A percentile compares a stretch with the other conserved stretches of the same genome.
phyloP scores from a whole-genome alignment of 2,113 vertebrate species.

The Sapajus apella region DNA sequence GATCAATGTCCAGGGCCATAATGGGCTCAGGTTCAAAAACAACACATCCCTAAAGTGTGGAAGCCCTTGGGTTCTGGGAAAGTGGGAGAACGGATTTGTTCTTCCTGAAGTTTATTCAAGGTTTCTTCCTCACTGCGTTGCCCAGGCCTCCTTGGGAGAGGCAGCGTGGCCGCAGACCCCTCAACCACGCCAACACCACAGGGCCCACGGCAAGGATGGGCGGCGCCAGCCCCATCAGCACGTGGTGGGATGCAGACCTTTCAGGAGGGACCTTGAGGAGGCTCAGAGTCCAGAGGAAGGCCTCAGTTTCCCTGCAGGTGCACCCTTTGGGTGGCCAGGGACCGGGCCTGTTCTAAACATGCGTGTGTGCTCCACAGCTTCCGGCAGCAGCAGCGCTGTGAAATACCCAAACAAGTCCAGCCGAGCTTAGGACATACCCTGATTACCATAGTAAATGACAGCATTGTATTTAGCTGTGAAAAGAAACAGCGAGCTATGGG shows the following conservation, averaged over 20 bases:
- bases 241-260: accelerated
- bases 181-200: not conserved
- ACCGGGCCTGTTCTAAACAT: accelerated
- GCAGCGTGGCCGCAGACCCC: accelerated
- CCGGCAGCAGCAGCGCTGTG: too few species aligned
- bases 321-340: not conserved
- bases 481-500: not conserved
- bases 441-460: accelerated
- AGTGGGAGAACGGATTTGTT: not conserved
- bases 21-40: not conserved
- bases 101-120: conserved; percentile 30
- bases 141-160: not conserved
- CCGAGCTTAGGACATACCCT: too few species aligned
- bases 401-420: not conserved
- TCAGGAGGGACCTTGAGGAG: not conserved
- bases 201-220: not conserved
- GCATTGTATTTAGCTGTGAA: accelerated
- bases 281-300: accelerated
- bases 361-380: too few species aligned
- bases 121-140: conserved; percentile 25
- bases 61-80: conserved; percentile 68
- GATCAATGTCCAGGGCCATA: conserved; percentile 27
- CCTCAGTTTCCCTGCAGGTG: not conserved
- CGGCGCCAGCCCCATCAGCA: accelerated
- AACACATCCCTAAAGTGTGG: conserved; percentile 1